phyloP scores from a whole-genome alignment of 2,113 vertebrate species.

The Mormyrus lacerda region DNA sequence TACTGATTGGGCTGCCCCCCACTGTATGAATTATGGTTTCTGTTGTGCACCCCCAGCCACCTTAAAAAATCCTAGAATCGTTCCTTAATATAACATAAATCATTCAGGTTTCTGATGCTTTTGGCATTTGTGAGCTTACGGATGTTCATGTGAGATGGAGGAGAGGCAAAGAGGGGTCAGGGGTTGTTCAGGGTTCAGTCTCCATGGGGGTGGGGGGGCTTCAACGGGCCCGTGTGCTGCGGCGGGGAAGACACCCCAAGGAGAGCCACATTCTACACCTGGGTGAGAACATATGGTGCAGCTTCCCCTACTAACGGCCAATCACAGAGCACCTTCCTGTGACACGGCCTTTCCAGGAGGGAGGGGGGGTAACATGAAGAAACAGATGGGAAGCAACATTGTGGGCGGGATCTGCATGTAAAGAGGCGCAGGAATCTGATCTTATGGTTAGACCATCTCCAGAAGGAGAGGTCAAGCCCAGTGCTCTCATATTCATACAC shows the following conservation, averaged over 20 bases:
- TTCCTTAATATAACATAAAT: neutral
- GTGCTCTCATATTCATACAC: no score
- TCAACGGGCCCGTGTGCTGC: neutral
- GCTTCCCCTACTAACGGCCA: neutral
- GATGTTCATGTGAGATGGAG: neutral
- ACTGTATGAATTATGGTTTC: neutral
- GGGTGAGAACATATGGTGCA: neutral
- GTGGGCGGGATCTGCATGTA: neutral
- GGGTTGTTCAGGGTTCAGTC: conserved; percentile 3
- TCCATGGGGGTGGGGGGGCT: neutral
- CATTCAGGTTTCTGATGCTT: neutral
- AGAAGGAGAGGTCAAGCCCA: neutral
- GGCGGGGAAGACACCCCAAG: neutral
- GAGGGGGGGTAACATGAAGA: no score
- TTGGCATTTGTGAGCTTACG: neutral
- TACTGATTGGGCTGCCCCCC: neutral
- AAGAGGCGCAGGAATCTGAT: neutral
- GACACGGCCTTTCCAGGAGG: neutral
- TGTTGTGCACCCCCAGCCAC: neutral
- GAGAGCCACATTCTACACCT: conserved; percentile 2
- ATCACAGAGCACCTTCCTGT: neutral
- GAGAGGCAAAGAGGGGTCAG: neutral
- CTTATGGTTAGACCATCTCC: neutral
- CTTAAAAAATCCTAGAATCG: neutral
- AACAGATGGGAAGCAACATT: neutral